A percentile compares a stretch with the other conserved stretches of the same genome.
These are phyloP conservation scores for Halichondria panicea DNA, from an alignment of 37 sponge, comb jelly and placozoan species.

Conservation along the genomic window DNA sequence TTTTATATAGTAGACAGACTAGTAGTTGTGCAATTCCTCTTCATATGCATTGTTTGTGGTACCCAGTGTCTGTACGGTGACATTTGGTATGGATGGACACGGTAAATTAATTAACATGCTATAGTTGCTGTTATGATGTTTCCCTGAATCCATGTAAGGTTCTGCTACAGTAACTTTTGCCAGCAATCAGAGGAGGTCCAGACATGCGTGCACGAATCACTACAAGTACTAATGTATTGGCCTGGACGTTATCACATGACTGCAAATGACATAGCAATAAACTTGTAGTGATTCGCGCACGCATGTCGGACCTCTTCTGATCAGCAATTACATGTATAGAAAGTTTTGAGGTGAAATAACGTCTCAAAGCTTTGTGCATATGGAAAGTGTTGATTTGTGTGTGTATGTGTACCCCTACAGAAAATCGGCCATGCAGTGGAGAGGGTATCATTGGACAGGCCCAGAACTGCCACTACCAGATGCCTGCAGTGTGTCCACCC, in stretches of 20 bases:
- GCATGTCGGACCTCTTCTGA: neutral
- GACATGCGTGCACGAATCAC: too few relatives aligned
- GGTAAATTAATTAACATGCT: too few relatives aligned
- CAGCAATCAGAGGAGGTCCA: too few relatives aligned
- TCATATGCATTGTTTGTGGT: too few relatives aligned
- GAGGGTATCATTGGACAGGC: slow-evolving; percentile 13
- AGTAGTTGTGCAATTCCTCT: neutral
- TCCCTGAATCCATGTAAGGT: too few relatives aligned
- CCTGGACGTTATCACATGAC: too few relatives aligned
- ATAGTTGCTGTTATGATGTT: too few relatives aligned
- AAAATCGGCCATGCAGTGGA: slow-evolving; percentile 37
- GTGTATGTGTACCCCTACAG: slow-evolving; percentile 39
- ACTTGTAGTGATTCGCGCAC: neutral
- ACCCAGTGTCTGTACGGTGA: too few relatives aligned
- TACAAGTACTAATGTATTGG: too few relatives aligned
- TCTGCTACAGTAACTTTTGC: too few relatives aligned
- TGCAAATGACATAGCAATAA: neutral
- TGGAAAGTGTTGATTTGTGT: too few relatives aligned
- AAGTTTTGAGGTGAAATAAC: neutral
- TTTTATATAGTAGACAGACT: neutral
- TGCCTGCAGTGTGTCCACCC: slow-evolving; percentile 17
- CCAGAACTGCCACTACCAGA: slow-evolving; percentile 58
- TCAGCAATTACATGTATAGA: neutral
- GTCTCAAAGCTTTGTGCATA: neutral
- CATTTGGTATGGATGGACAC: too few relatives aligned